Evolutionary conservation across 1,140 invertebrate genomes (phyloP).

Genomic region (Pseudomyrmex gracilis): DNA sequence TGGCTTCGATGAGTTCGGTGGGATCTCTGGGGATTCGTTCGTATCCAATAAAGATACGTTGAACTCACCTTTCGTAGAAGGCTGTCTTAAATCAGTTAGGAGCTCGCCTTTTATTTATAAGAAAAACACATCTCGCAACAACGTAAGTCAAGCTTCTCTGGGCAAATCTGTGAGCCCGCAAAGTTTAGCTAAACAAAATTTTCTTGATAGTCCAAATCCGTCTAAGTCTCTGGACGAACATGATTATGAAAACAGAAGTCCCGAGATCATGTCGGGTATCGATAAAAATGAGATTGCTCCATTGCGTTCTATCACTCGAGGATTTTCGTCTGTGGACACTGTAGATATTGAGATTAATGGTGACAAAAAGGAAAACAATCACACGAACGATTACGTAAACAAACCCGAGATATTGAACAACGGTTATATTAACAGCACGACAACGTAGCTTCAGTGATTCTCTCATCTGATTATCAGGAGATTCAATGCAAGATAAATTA

Average conservation of each 20-base stretch:
- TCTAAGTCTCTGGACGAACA: constrained; percentile 64
- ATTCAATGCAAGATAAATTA: not conserved
- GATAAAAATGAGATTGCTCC: constrained; percentile 68
- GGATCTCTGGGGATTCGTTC: constrained; percentile 79
- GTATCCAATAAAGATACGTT: constrained; percentile 82
- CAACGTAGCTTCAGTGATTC: constrained; percentile 78
- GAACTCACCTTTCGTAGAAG: constrained; percentile 82
- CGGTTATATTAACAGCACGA: constrained; percentile 81
- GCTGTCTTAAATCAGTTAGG: constrained; percentile 80
- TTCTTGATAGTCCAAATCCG: constrained; percentile 72
- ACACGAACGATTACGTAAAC: constrained; percentile 70
- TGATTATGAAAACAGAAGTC: constrained; percentile 82
- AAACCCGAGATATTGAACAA: constrained; percentile 81
- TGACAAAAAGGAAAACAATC: constrained; percentile 61
- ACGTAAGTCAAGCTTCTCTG: constrained; percentile 75
- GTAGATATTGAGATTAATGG: constrained; percentile 70
- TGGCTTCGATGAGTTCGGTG: constrained; percentile 84
- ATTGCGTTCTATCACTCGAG: constrained; percentile 55
- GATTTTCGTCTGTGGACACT: constrained; percentile 75
- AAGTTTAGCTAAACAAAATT: constrained; percentile 64
- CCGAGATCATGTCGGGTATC: constrained; percentile 70
- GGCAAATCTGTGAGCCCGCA: constrained; percentile 78
- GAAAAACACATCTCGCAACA: constrained; percentile 75
- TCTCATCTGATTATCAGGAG: not conserved
- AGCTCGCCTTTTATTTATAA: constrained; percentile 80